phyloP scores from a whole-genome alignment of 2,888 invertebrate genomes.

The Phytoseiulus persimilis region DNA sequence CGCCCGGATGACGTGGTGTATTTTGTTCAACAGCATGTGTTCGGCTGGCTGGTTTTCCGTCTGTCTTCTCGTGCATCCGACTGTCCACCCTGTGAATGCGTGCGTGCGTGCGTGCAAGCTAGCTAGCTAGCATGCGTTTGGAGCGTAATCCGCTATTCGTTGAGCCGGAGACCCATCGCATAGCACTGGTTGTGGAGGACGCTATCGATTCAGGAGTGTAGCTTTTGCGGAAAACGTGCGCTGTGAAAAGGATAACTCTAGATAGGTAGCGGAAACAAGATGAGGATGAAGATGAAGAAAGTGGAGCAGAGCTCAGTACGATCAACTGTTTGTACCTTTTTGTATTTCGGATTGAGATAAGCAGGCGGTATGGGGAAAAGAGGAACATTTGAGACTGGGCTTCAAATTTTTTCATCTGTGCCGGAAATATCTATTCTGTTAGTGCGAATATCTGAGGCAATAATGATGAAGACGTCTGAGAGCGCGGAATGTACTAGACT shows the following conservation, averaged over 20 bases:
- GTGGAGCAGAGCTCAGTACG: neutral
- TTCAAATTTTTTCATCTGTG: neutral
- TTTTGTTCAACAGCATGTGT: neutral
- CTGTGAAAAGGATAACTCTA: neutral
- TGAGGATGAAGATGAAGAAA: neutral
- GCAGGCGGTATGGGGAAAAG: neutral
- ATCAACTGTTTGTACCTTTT: conserved; percentile 5
- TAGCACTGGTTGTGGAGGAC: neutral
- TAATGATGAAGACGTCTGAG: neutral
- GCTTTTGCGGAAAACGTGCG: neutral
- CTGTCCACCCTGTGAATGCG: neutral
- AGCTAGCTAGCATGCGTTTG: too few species aligned
- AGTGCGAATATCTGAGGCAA: neutral
- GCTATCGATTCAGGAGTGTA: neutral
- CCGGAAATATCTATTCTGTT: neutral
- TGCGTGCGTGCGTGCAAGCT: neutral
- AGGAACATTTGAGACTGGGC: neutral
- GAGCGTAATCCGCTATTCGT: neutral
- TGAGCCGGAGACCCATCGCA: neutral
- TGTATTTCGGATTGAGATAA: neutral
- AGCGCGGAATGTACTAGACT: neutral
- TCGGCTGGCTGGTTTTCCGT: neutral
- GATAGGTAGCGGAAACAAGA: neutral
- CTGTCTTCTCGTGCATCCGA: neutral
- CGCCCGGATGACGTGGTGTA: neutral